Conservation (phyloP, 2,797 vertebrate genomes). For the Myotis findleyi region DNA sequence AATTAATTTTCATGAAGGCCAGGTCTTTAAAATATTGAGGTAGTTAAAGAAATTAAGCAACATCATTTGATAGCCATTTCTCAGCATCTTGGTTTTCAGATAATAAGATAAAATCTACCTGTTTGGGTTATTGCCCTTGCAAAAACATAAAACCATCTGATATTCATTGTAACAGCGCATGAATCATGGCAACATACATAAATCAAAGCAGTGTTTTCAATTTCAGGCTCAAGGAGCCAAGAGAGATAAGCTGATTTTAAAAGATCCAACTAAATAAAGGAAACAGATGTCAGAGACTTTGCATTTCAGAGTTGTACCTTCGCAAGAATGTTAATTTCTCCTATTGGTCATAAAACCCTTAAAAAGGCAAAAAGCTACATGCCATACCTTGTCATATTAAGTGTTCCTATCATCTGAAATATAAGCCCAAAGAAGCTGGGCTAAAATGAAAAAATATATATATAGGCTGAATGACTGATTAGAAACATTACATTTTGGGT, state of each 20-base stretch:
- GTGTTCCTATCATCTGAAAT: not conserved
- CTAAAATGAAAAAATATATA: not conserved
- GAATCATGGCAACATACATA: conserved; percentile 69
- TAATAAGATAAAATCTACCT: conserved; percentile 75
- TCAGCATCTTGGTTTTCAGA: conserved; percentile 63
- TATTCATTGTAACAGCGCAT: conserved; percentile 78
- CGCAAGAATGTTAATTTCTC: conserved; percentile 61
- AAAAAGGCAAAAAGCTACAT: not conserved
- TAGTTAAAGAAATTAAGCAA: conserved; percentile 66
- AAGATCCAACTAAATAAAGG: conserved; percentile 66
- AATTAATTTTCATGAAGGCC: conserved; percentile 50
- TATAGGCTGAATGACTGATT: not conserved
- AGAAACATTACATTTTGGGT: conserved; percentile 5
- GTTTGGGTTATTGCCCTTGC: conserved; percentile 58
- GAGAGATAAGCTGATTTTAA: conserved; percentile 77
- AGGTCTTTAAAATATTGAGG: conserved; percentile 50
- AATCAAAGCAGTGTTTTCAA: conserved; percentile 74
- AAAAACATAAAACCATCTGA: conserved; percentile 76
- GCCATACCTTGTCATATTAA: not conserved
- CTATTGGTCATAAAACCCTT: not conserved
- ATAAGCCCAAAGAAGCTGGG: conserved; percentile 32
- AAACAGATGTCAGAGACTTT: conserved; percentile 73
- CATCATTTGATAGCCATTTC: conserved; percentile 54
- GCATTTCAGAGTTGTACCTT: conserved; percentile 19
- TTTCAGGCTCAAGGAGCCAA: conserved; percentile 69